Conservation (phyloP, 2,797 vertebrate genomes). For the Pelodytes ibericus region DNA sequence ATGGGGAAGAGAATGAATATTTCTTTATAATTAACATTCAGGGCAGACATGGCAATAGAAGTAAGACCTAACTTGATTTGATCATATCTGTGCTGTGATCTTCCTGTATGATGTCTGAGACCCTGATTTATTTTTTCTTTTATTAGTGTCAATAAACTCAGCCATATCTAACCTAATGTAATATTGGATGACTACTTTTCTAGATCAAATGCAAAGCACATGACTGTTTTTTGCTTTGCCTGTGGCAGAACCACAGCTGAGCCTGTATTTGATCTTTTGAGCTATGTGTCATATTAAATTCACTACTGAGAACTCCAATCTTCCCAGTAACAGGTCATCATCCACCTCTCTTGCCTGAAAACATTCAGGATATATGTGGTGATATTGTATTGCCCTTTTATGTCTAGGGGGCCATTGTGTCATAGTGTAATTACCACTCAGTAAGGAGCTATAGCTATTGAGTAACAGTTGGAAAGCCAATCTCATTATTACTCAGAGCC, state of each 20-base stretch:
- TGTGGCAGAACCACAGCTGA: conserved; percentile 27
- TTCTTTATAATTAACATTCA: not conserved
- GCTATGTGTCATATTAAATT: conserved; percentile 10
- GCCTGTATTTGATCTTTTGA: conserved; percentile 17
- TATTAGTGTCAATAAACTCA: conserved; percentile 45
- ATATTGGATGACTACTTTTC: conserved; percentile 41
- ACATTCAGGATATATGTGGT: not conserved
- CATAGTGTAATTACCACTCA: not conserved
- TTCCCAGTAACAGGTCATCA: conserved; percentile 17
- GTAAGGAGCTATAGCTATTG: not conserved
- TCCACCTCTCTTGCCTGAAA: conserved; percentile 1
- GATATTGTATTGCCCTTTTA: not conserved
- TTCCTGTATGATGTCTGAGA: conserved; percentile 26
- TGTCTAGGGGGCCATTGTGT: not conserved
- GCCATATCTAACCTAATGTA: conserved; percentile 30
- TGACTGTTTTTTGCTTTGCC: conserved; percentile 39
- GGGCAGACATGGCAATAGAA: not conserved
- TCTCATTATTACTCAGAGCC: no score
- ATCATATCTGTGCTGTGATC: conserved; percentile 33
- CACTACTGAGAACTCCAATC: conserved; percentile 11
- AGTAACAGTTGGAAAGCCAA: no score
- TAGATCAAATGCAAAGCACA: conserved; percentile 30
- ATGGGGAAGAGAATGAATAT: no score
- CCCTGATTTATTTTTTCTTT: conserved; percentile 35
- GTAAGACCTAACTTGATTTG: conserved; percentile 38